Conservation (phyloP, 2,888 invertebrate species). For the Brachynemurus nebulosus region DNA sequence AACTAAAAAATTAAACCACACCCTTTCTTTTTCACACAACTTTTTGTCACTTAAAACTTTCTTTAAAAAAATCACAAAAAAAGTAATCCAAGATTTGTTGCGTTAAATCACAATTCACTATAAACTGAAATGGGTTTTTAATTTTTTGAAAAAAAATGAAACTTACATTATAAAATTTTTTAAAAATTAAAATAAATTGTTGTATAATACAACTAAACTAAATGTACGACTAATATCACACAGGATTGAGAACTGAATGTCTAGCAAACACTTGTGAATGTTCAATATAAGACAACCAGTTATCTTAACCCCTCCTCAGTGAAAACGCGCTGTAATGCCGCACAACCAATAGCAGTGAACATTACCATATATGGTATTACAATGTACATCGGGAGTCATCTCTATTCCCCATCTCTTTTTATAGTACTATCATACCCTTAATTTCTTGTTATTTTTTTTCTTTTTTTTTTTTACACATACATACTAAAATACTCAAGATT, state of each 20-base stretch:
- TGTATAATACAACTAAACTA: background rate
- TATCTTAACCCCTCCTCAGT: constrained; percentile 6
- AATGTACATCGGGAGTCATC: constrained; percentile 31
- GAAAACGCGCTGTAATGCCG: background rate
- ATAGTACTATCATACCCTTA: too few relatives aligned
- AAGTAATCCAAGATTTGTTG: too few relatives aligned
- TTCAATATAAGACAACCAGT: constrained; percentile 7
- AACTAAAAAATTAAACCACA: too few relatives aligned
- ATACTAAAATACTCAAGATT: too few relatives aligned
- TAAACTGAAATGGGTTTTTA: too few relatives aligned
- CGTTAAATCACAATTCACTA: too few relatives aligned
- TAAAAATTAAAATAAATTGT: constrained; percentile 4
- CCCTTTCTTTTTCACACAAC: too few relatives aligned
- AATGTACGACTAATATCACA: constrained; percentile 3
- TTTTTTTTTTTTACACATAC: too few relatives aligned
- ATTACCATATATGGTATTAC: constrained; percentile 70
- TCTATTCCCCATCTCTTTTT: constrained; percentile 5
- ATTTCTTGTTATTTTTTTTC: too few relatives aligned
- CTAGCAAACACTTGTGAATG: constrained; percentile 5
- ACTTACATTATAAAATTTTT: constrained; percentile 2
- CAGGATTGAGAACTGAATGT: constrained; percentile 6
- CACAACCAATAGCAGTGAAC: constrained; percentile 48
- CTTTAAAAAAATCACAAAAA: too few relatives aligned
- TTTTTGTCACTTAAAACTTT: too few relatives aligned
- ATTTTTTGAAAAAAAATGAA: background rate